phyloP scores from a whole-genome alignment of 2,113 vertebrate genomes.

The Fukomys damarensis region DNA sequence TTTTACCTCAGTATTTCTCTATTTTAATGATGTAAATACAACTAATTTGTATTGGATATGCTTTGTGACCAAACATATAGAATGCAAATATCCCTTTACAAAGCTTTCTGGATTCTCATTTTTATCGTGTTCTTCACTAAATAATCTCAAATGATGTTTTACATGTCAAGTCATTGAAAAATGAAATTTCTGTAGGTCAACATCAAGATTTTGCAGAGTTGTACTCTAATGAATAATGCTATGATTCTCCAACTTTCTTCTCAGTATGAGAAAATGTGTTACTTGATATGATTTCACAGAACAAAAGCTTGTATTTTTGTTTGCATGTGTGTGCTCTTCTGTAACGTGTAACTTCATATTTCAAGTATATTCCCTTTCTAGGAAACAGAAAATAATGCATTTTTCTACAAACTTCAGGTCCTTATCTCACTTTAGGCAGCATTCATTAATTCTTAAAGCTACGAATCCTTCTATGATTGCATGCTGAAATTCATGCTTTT shows the following conservation, averaged over 20 bases:
- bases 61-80: neutral
- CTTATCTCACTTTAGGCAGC: slow-evolving; percentile 51
- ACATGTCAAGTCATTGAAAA: neutral
- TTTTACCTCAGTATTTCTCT: neutral
- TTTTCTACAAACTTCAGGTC: slow-evolving; percentile 58
- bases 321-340: neutral
- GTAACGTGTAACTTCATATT: neutral
- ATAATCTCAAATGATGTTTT: neutral
- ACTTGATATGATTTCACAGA: slow-evolving; percentile 42
- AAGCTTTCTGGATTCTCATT: neutral
- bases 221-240: neutral
- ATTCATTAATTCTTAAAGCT: slow-evolving; percentile 76
- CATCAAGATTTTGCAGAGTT: neutral
- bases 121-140: slow-evolving; percentile 68
- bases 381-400: slow-evolving; percentile 57
- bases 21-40: too few relatives aligned
- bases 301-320: neutral
- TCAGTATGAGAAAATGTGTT: neutral
- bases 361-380: slow-evolving; percentile 45
- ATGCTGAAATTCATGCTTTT: slow-evolving; percentile 78
- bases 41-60: too few relatives aligned
- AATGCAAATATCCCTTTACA: neutral
- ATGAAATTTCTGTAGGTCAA: slow-evolving; percentile 14
- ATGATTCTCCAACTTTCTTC: neutral
- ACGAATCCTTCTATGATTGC: slow-evolving; percentile 60